These are phyloP conservation scores for Malurus alboscapulatus DNA, from an alignment of 2,113 vertebrate genomes.

Conservation along the genomic window DNA sequence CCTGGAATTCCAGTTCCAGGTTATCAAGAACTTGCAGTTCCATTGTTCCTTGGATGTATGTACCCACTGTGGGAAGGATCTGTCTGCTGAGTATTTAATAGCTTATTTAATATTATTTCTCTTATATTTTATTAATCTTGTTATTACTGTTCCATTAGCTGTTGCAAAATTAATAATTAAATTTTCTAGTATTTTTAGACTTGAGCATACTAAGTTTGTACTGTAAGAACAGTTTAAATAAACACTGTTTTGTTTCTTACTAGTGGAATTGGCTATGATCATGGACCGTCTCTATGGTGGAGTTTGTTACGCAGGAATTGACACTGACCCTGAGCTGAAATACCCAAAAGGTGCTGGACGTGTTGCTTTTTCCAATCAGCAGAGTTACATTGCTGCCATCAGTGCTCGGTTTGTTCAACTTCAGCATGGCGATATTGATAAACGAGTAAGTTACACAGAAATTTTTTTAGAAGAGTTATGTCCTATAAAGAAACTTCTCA, in stretches of 20 bases:
- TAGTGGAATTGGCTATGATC: conserved; percentile 97
- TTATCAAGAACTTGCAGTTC: not conserved
- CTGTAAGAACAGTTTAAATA: not conserved
- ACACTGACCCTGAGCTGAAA: conserved; percentile 96
- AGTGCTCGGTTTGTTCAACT: conserved; percentile 98
- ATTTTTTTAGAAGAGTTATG: rapidly evolving
- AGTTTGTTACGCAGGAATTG: conserved; percentile 96
- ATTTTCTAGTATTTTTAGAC: not conserved
- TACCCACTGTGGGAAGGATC: not conserved
- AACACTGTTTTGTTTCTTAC: not conserved
- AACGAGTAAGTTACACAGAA: conserved; percentile 80
- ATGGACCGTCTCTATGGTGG: conserved; percentile 98
- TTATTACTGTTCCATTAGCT: not conserved
- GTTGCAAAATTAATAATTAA: not conserved
- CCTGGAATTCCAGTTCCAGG: not conserved
- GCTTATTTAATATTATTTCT: not conserved
- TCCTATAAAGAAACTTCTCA: not conserved
- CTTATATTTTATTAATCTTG: not conserved
- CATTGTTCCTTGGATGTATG: not conserved
- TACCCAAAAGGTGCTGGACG: conserved; percentile 97
- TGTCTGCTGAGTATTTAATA: not conserved
- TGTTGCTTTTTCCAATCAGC: conserved; percentile 98
- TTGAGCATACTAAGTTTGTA: not conserved
- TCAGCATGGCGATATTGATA: conserved; percentile 97
- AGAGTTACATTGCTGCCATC: conserved; percentile 98